These are phyloP conservation scores for Tachyglossus aculeatus DNA, from an alignment of 2,797 vertebrate species.

Conservation along the genomic window DNA sequence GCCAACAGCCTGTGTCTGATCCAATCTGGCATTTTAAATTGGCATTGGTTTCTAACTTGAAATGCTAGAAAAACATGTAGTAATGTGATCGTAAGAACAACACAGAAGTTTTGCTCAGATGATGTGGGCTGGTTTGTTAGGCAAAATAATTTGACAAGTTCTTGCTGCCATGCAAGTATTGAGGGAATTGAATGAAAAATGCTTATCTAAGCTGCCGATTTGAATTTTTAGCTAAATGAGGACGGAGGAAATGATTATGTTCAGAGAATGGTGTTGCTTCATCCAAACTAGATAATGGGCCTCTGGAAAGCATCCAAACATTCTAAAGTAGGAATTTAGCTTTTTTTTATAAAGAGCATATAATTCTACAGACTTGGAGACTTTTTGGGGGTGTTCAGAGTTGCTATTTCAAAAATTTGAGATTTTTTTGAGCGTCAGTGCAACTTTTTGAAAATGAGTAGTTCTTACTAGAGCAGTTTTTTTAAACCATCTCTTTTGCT, in stretches of 20 bases:
- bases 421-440: background rate
- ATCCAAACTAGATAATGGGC: background rate
- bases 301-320: background rate
- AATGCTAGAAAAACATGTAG: too few species aligned
- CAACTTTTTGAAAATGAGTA: constrained; percentile 2
- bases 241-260: background rate
- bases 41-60: too few species aligned
- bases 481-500: too few species aligned
- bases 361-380: background rate
- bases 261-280: background rate
- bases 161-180: background rate
- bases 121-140: too few species aligned
- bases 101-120: too few species aligned
- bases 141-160: too few species aligned
- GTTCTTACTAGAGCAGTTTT: constrained; percentile 8
- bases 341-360: background rate
- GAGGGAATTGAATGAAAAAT: background rate
- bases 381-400: background rate
- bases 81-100: too few species aligned
- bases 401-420: background rate
- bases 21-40: too few species aligned
- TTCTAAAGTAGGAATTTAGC: too few species aligned
- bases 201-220: background rate
- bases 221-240: background rate
- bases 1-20: too few species aligned